Conservation (phyloP, 2,888 invertebrate species). For the Melolontha melolontha region DNA sequence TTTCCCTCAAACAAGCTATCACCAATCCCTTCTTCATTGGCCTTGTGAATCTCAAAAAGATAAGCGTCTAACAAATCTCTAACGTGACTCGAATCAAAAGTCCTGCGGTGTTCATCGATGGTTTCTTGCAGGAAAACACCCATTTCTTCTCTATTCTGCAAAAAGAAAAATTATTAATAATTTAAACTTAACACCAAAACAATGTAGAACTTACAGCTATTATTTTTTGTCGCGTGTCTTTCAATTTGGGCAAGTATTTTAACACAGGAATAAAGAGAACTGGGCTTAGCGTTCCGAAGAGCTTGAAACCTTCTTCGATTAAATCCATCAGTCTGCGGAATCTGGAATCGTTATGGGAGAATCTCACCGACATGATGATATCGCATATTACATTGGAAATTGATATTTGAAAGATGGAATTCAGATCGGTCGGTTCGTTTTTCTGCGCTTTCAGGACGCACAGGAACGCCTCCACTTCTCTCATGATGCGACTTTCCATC, state of each 20-base stretch:
- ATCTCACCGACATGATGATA: conserved; percentile 89
- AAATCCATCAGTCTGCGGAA: conserved; percentile 85
- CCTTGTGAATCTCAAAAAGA: conserved; percentile 85
- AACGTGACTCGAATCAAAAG: conserved; percentile 80
- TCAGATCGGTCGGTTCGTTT: conserved; percentile 79
- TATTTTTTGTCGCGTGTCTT: conserved; percentile 69
- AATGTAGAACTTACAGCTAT: conserved; percentile 61
- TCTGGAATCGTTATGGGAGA: conserved; percentile 80
- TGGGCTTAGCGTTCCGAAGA: conserved; percentile 85
- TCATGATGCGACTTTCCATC: conserved; percentile 88
- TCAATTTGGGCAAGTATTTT: conserved; percentile 71
- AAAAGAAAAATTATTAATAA: conserved; percentile 47
- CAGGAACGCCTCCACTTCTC: conserved; percentile 82
- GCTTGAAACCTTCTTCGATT: conserved; percentile 92
- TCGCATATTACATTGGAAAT: conserved; percentile 93
- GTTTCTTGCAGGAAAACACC: conserved; percentile 85
- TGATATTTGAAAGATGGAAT: conserved; percentile 81
- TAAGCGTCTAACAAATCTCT: conserved; percentile 90
- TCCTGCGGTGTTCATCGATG: conserved; percentile 83
- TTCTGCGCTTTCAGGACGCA: conserved; percentile 73
- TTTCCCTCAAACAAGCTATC: conserved; percentile 85
- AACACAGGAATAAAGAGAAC: conserved; percentile 88
- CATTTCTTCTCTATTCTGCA: conserved; percentile 84
- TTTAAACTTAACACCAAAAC: neutral
- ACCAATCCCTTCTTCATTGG: conserved; percentile 80